Evolutionary conservation across 1,140 invertebrate species (phyloP).

Genomic region (Drosophila athabasca): DNA sequence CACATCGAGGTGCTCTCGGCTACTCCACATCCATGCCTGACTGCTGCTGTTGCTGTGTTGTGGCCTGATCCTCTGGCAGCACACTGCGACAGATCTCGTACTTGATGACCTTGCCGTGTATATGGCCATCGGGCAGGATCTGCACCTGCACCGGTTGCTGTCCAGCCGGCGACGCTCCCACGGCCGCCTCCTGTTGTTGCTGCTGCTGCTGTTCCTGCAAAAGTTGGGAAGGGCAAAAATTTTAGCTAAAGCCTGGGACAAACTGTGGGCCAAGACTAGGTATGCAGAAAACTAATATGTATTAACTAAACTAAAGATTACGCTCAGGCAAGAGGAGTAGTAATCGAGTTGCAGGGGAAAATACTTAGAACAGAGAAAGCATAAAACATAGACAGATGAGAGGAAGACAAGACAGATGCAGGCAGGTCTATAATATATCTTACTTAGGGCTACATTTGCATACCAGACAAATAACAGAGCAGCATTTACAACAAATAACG

Average conservation of each 20-base stretch:
- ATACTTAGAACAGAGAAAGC: conserved; percentile 18
- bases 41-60: conserved; percentile 53
- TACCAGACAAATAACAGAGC: conserved; percentile 36
- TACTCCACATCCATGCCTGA: conserved; percentile 51
- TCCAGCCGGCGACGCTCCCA: conserved; percentile 45
- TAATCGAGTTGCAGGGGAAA: conserved; percentile 13
- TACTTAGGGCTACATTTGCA: conserved; percentile 4
- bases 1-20: neutral
- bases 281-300: conserved; percentile 32
- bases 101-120: conserved; percentile 67
- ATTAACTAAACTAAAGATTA: conserved; percentile 62
- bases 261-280: conserved; percentile 12
- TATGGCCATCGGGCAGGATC: conserved; percentile 62
- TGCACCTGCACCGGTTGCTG: conserved; percentile 63
- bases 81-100: conserved; percentile 71
- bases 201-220: conserved; percentile 71
- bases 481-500: conserved; percentile 17
- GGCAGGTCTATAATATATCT: conserved; percentile 29
- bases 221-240: conserved; percentile 32
- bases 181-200: conserved; percentile 52
- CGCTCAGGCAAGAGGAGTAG: conserved; percentile 47
- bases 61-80: conserved; percentile 59
- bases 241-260: conserved; percentile 37
- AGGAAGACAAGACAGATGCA: conserved; percentile 22
- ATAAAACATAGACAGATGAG: conserved; percentile 1